Evolutionary conservation across 2,888 invertebrate genomes (phyloP).

Genomic region (Ditylenchus weischeri): DNA sequence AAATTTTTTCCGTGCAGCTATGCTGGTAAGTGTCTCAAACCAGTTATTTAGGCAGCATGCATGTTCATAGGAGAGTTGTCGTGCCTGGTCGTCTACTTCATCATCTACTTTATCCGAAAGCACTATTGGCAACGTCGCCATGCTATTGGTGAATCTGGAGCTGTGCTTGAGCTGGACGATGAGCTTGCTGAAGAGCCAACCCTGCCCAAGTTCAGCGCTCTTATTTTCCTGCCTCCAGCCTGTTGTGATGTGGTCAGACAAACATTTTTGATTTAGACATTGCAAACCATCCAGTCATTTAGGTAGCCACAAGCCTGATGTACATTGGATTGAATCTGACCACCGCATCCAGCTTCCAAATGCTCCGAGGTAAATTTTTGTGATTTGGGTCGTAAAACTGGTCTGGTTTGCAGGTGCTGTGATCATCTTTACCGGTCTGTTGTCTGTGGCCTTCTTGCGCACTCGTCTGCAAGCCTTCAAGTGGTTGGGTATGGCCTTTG

Average conservation of each 20-base stretch:
- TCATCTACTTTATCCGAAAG: slow-evolving; percentile 66
- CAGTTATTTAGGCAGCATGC: slow-evolving; percentile 66
- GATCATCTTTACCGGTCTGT: slow-evolving; percentile 81
- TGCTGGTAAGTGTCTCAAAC: no score
- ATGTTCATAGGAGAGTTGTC: slow-evolving; percentile 90
- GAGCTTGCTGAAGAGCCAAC: slow-evolving; percentile 46
- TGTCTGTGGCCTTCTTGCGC: slow-evolving; percentile 78
- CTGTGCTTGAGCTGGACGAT: slow-evolving; percentile 40
- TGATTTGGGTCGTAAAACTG: neutral
- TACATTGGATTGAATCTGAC: slow-evolving; percentile 86
- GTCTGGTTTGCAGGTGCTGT: slow-evolving; percentile 68
- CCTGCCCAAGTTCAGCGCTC: slow-evolving; percentile 74
- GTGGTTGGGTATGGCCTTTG: slow-evolving; percentile 62
- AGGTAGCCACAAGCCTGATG: slow-evolving; percentile 71
- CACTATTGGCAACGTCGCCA: slow-evolving; percentile 57
- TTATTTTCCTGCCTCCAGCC: slow-evolving; percentile 79
- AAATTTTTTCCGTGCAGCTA: no score
- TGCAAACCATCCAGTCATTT: neutral
- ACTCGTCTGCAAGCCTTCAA: slow-evolving; percentile 59
- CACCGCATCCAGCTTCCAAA: slow-evolving; percentile 89
- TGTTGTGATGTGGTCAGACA: slow-evolving; percentile 73
- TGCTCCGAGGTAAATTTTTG: slow-evolving; percentile 74
- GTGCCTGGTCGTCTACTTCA: slow-evolving; percentile 78
- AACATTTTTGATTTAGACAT: neutral
- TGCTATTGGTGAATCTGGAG: slow-evolving; percentile 27